Evolutionary conservation across 2,797 vertebrate species (phyloP), one percentile per base, ranked within the genome.

Genomic region (Mormyrus proboscirostris): DNA sequence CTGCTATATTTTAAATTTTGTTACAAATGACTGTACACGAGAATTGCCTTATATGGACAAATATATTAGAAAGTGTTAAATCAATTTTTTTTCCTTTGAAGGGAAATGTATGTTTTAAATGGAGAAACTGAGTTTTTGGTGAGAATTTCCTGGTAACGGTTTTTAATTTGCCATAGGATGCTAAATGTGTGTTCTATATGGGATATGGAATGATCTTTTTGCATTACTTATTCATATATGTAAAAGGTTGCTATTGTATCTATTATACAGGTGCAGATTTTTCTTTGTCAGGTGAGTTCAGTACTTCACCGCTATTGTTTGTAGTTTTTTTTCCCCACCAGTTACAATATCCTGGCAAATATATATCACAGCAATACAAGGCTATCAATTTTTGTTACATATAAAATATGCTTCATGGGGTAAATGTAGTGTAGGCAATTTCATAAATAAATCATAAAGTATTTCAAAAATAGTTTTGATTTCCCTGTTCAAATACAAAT

Each of bases 1-100:
- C 51, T 79, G 86, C 51, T 90, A 90, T 94, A 94, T 95, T 94
- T 94, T 93, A 94, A 89, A 83, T 89, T 88, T 89, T 55, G n/a
- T 90, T 89, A 85, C 86, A 69, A 90, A 88, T 88, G 62, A 90
- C 16, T 90, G 47, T 84, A 84, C 87, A 85, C 73, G 88, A 84
- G 38, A 22, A 88, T 84, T 83, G 89, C 76, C 41, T 90, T 88
- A 12, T 62, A 59, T 88, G 69, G 73, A 90, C 86, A 90, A 65
- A 84, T 88, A n/a, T 85, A 87, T 83, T 82, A 83, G 65, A 90
- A 49, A 88, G 86, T 90, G 87, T 90, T 90, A n/a, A 65, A 59
- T 90, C 73, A 49, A 47, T 51, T 86, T 76, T 44, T 25, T 25
- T 44, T 73, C 44, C n/a, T 87, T 86, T 76, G 9, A 38, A 55